Percentiles rank a stretch among this genome's conserved stretches.
phyloP scores from a whole-genome alignment of 2,888 invertebrate species.

The Drosophila stalkeri region DNA sequence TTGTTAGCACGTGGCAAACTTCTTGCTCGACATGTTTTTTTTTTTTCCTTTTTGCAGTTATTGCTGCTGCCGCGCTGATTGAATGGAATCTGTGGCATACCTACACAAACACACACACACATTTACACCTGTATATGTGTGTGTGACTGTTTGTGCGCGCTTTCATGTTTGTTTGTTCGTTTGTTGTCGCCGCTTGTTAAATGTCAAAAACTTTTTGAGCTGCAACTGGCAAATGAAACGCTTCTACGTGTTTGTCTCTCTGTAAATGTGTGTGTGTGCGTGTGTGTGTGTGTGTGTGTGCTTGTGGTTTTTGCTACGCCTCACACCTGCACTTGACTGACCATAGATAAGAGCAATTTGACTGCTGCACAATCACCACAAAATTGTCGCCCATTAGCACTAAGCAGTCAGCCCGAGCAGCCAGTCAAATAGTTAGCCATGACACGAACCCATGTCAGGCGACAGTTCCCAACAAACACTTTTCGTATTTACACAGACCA shows the following conservation, averaged over 20 bases:
- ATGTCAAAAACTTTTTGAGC: slow-evolving; percentile 51
- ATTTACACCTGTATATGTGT: neutral
- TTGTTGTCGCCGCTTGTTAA: slow-evolving; percentile 56
- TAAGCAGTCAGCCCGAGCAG: slow-evolving; percentile 35
- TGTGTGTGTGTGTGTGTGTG: slow-evolving; percentile 17
- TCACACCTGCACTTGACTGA: slow-evolving; percentile 40
- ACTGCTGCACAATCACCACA: slow-evolving; percentile 43
- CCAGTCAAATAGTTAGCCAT: slow-evolving; percentile 40
- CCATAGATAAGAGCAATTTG: slow-evolving; percentile 47
- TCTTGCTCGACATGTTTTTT: slow-evolving; percentile 29
- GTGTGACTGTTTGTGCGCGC: slow-evolving; percentile 30
- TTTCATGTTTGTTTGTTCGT: slow-evolving; percentile 51
- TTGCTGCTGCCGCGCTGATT: slow-evolving; percentile 51
- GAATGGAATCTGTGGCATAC: slow-evolving; percentile 51
- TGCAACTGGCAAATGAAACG: slow-evolving; percentile 49
- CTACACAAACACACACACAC: slow-evolving; percentile 6
- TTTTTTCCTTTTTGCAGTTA: slow-evolving; percentile 23
- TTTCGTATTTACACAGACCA: neutral
- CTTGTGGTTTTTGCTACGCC: slow-evolving; percentile 37
- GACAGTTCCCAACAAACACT: slow-evolving; percentile 12
- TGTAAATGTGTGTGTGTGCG: slow-evolving; percentile 9
- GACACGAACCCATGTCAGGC: slow-evolving; percentile 47
- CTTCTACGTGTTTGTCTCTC: slow-evolving; percentile 5
- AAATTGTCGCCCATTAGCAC: slow-evolving; percentile 51
- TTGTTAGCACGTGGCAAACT: slow-evolving; percentile 60